Base-by-base conservation (phyloP, 2,888 invertebrate genomes). In the Ischnura elegans region DNA sequence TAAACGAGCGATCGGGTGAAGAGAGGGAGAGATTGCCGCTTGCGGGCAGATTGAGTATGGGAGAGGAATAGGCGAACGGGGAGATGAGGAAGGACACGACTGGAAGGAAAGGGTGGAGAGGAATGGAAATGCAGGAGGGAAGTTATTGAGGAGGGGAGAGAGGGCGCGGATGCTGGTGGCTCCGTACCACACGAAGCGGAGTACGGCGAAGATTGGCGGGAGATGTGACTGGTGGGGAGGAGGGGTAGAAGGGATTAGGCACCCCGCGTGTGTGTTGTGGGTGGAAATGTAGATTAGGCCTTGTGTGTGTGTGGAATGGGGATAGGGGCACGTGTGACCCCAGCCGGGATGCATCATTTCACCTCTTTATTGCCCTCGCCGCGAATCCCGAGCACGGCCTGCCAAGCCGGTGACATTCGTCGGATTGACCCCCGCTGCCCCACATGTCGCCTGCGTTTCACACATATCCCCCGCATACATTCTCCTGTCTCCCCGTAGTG, bases 331-430 rank as follows among this genome's bases (percentile, higher is more conserved):
- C 36, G 61, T 61, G 90, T 42, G 87, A 51, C 87, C 90, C 25
- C 45, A 42, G 25, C 29, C 45, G 16, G 86, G 86, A 51, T 61
- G 61, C 90, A 90, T 90, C 90, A 90, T 90, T 90, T 90, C 90
- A 90, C 90, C 90, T 90, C 90, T 90, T 90, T 90, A 90, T 90
- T 90, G 90, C 90, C 90, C 47, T 21, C n/a, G 10, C 43, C 90
- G 90, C 61, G 90, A 46, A 86, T 46, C 86, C 46, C 86, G n/a
- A 21, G 51, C 61, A 43, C 45, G 66, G 43, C 90, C 90, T 6
- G 25, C 61, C 5, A 21, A 21, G 3, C 61, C 19, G 25, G 61
- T 90, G 61, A 45, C 90, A 90, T 90, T 90, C 61, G 61, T 90
- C 43, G 42, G 87, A 36, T 55, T 87, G 51, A 51, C 36, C 87